phyloP scores from a whole-genome alignment of 2,888 invertebrate species.

The Leucophenga montana region DNA sequence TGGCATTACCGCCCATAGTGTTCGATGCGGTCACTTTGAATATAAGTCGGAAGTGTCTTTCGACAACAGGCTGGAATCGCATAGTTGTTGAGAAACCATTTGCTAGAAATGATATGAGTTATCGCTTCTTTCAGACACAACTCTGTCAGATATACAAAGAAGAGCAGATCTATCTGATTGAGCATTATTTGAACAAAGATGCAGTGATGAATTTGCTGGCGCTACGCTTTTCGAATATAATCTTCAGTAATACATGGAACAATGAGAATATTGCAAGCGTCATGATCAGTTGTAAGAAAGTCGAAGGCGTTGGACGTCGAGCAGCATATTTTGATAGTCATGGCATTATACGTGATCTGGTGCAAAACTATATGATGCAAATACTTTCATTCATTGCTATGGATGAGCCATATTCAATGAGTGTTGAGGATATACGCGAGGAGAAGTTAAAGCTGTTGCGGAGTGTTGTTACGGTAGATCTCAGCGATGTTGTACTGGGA shows the following conservation, averaged over 20 bases:
- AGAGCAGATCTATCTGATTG: conserved; percentile 56
- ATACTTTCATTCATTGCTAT: conserved; percentile 49
- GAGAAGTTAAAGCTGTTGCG: conserved; percentile 49
- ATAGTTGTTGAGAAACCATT: conserved; percentile 56
- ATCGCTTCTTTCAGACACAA: conserved; percentile 42
- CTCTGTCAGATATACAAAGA: conserved; percentile 54
- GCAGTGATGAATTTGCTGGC: conserved; percentile 51
- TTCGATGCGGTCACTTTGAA: conserved; percentile 50
- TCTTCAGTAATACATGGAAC: conserved; percentile 54
- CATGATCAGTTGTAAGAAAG: conserved; percentile 53
- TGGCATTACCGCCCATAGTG: conserved; percentile 47
- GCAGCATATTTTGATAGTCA: conserved; percentile 53
- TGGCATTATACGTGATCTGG: conserved; percentile 55
- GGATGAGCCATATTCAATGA: conserved; percentile 52
- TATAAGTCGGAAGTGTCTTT: conserved; percentile 44
- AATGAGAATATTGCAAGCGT: conserved; percentile 48
- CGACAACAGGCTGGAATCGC: conserved; percentile 48
- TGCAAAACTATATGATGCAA: conserved; percentile 56
- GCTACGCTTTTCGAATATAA: conserved; percentile 49
- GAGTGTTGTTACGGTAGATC: conserved; percentile 41
- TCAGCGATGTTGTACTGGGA: conserved; percentile 47
- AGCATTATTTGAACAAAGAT: conserved; percentile 49
- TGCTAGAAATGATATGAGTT: conserved; percentile 46
- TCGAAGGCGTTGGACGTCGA: conserved; percentile 41
- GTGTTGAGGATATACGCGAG: conserved; percentile 48